Conservation (phyloP, 2,797 vertebrate genomes). For the Brachyalestes nurse region DNA sequence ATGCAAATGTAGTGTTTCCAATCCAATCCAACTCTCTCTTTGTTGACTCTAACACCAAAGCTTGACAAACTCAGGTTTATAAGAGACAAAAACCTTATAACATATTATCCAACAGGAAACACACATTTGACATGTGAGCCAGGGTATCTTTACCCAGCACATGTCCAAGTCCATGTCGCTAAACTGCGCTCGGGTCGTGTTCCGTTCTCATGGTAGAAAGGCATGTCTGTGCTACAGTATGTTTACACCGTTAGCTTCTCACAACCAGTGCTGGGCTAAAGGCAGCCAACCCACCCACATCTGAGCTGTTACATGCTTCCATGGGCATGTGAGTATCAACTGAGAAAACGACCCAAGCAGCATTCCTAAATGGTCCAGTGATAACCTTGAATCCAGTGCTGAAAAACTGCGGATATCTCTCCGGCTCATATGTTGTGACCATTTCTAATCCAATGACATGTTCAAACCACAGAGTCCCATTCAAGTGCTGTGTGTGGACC, state of each 20-base stretch:
- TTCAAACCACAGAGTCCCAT: too few species aligned
- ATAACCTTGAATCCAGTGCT: not conserved
- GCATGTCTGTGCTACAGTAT: not conserved
- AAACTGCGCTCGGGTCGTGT: not conserved
- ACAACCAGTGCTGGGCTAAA: conserved; percentile 42
- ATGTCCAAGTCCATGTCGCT: not conserved
- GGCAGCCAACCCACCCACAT: not conserved
- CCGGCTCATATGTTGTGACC: too few species aligned
- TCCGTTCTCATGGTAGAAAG: conserved; percentile 20
- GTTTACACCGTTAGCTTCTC: conserved; percentile 41
- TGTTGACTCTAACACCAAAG: too few species aligned
- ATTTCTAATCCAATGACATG: too few species aligned
- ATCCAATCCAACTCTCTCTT: too few species aligned
- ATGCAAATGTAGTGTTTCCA: not conserved
- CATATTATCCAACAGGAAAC: not conserved
- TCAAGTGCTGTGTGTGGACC: too few species aligned
- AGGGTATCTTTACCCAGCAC: too few species aligned
- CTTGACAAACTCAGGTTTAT: too few species aligned
- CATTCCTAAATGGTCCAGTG: conserved; percentile 16
- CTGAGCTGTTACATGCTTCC: conserved; percentile 14
- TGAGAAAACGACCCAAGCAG: conserved; percentile 19
- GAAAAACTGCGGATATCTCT: not conserved
- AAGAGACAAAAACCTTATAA: not conserved
- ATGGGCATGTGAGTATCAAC: conserved; percentile 2
- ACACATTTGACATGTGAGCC: not conserved